These are phyloP conservation scores for Apamea epomidion DNA, from an alignment of 2,888 invertebrate genomes.

Conservation along the genomic window DNA sequence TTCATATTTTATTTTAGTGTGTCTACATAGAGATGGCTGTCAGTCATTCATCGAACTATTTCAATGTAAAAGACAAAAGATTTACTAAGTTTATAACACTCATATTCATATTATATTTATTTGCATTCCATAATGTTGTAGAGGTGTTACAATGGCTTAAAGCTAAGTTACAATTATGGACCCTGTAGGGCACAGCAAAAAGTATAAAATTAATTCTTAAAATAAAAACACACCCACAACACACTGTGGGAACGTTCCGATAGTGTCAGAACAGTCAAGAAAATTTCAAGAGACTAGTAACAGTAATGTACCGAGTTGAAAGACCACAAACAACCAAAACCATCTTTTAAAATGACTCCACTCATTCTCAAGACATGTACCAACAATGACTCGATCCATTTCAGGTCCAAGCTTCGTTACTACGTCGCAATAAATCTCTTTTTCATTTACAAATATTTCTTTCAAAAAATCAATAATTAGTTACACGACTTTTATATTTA, in stretches of 20 bases:
- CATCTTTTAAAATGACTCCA: slow-evolving; percentile 34
- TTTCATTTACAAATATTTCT: slow-evolving; percentile 63
- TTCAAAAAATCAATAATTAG: slow-evolving; percentile 70
- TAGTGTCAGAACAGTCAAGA: neutral
- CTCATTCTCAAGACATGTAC: slow-evolving; percentile 30
- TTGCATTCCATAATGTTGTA: no score
- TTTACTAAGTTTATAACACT: neutral
- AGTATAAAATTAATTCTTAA: no score
- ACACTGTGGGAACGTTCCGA: neutral
- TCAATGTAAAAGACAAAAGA: neutral
- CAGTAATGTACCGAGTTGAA: slow-evolving; percentile 22
- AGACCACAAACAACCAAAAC: slow-evolving; percentile 6
- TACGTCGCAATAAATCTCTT: slow-evolving; percentile 69
- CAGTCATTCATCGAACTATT: neutral
- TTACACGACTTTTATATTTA: slow-evolving; percentile 68
- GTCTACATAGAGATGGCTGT: no score
- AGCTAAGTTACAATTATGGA: no score
- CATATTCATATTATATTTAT: no score
- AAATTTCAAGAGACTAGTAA: slow-evolving; percentile 3
- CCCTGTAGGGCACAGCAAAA: no score
- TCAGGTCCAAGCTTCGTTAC: slow-evolving; percentile 47
- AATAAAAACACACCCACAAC: no score
- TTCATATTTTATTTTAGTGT: neutral
- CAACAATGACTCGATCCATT: slow-evolving; percentile 42
- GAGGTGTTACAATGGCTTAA: no score